Conservation (phyloP, 2,113 vertebrate genomes). For the Pseudopipra pipra region DNA sequence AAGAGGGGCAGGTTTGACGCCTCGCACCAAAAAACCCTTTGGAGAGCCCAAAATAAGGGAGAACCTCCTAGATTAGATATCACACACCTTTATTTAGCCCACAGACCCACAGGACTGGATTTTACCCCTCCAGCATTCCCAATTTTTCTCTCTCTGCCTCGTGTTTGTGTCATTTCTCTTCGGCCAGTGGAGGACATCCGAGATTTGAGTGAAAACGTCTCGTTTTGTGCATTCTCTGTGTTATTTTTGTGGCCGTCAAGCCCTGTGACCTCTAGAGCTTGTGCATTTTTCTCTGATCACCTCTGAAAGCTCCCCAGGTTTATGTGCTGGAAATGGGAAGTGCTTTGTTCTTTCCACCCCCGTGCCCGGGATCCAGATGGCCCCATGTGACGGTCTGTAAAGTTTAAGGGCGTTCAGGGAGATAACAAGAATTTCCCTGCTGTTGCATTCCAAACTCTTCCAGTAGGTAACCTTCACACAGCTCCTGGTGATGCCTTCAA, state of each 20-base stretch:
- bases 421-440: background rate
- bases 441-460: background rate
- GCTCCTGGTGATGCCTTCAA: background rate
- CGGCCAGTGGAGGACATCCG: background rate
- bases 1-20: background rate
- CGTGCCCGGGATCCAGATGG: constrained; percentile 10
- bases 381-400: background rate
- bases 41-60: background rate
- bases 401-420: constrained; percentile 6
- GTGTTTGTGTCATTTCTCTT: background rate
- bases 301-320: background rate
- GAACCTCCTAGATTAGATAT: background rate
- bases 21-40: background rate
- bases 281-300: background rate
- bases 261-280: background rate
- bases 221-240: background rate
- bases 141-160: background rate
- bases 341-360: background rate
- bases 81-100: background rate
- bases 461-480: background rate
- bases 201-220: background rate
- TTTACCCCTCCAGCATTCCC: background rate
- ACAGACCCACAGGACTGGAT: background rate
- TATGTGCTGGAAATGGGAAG: constrained; percentile 2
- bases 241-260: background rate